These are phyloP conservation scores for Trichoplusia ni DNA, from an alignment of 1,140 invertebrate genomes.

Conservation along the genomic window DNA sequence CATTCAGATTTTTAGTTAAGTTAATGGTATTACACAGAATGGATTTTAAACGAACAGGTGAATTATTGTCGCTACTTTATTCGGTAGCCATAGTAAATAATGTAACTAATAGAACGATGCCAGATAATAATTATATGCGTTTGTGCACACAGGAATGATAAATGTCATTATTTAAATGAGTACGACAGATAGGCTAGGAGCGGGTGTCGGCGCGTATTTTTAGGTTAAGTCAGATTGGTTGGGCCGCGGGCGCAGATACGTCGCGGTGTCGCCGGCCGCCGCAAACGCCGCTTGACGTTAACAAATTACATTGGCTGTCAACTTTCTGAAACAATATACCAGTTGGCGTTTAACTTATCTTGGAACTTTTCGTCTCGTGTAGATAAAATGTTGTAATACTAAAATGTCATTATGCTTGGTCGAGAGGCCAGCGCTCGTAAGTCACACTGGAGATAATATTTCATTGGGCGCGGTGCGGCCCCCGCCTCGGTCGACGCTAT, in stretches of 20 bases:
- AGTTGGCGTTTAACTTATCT: conserved; percentile 79
- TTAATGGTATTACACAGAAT: conserved; percentile 51
- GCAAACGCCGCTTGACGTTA: conserved; percentile 62
- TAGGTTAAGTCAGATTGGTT: conserved; percentile 57
- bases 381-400: conserved; percentile 80
- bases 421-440: conserved; percentile 64
- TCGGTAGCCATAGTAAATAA: conserved; percentile 56
- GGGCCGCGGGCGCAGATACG: conserved; percentile 44
- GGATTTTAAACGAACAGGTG: conserved; percentile 51
- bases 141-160: conserved; percentile 53
- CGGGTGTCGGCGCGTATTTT: conserved; percentile 58
- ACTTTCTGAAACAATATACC: conserved; percentile 79
- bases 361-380: conserved; percentile 71
- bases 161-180: conserved; percentile 66
- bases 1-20: conserved; percentile 53
- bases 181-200: conserved; percentile 58
- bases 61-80: conserved; percentile 59
- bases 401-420: conserved; percentile 77
- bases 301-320: conserved; percentile 76
- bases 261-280: conserved; percentile 48
- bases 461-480: conserved; percentile 54
- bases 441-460: conserved; percentile 70
- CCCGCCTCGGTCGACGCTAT: conserved; percentile 48
- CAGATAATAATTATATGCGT: conserved; percentile 55
- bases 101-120: conserved; percentile 58